Conservation (phyloP, 2,113 vertebrate species). For the Spea bombifrons region DNA sequence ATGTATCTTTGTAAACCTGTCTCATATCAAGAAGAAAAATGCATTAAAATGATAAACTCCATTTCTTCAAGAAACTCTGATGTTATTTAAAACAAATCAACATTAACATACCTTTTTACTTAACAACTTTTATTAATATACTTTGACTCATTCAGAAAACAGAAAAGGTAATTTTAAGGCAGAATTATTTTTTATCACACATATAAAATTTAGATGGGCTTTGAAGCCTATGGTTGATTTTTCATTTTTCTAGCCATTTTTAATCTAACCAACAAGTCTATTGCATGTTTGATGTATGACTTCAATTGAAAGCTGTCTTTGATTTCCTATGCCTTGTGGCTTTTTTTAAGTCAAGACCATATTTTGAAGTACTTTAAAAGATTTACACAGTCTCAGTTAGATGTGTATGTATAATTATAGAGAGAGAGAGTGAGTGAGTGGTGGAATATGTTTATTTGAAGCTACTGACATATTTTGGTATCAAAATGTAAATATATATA, state of each 20-base stretch:
- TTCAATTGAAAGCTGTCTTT: constrained; percentile 41
- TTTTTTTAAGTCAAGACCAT: constrained; percentile 20
- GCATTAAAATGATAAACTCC: constrained; percentile 49
- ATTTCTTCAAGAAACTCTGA: constrained; percentile 52
- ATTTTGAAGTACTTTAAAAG: constrained; percentile 44
- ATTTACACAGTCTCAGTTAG: constrained; percentile 34
- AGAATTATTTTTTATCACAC: constrained; percentile 37
- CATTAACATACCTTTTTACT: constrained; percentile 44
- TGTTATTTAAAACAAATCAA: constrained; percentile 56
- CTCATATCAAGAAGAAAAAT: constrained; percentile 53
- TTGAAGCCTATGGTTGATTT: constrained; percentile 32
- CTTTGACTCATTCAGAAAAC: constrained; percentile 37
- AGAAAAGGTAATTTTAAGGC: constrained; percentile 5
- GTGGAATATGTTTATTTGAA: constrained; percentile 23
- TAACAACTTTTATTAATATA: constrained; percentile 4
- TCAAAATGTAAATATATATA: constrained; percentile 1
- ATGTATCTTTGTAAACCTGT: constrained; percentile 44
- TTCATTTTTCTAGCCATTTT: constrained; percentile 39
- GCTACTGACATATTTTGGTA: background rate
- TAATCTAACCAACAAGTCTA: constrained; percentile 36
- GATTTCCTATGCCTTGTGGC: constrained; percentile 42
- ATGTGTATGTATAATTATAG: constrained; percentile 32
- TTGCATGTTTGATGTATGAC: constrained; percentile 46
- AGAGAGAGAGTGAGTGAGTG: no score
- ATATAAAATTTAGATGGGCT: constrained; percentile 39